Conservation (phyloP, 2,113 vertebrate species). For the Daubentonia madagascariensis region DNA sequence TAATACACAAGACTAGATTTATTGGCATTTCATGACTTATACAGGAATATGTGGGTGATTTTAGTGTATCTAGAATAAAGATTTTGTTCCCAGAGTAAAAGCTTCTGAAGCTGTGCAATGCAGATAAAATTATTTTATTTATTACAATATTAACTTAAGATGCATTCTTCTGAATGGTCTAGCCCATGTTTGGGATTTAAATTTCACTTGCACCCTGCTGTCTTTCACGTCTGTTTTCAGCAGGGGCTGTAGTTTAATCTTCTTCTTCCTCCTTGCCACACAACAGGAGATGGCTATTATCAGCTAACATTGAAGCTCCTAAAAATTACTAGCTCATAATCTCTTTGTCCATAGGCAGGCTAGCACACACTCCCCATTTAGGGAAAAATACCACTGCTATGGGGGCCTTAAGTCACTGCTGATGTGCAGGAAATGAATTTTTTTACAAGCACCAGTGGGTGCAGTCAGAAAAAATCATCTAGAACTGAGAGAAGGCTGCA, state of each 20-base stretch:
- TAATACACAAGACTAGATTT: neutral
- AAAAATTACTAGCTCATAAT: neutral
- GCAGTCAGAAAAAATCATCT: neutral
- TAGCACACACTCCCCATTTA: neutral
- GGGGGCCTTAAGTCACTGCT: neutral
- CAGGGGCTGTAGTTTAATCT: neutral
- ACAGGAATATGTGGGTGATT: neutral
- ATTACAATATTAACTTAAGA: neutral
- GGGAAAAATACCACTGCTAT: neutral
- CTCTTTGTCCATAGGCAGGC: neutral
- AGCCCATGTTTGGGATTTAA: neutral
- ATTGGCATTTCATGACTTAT: neutral
- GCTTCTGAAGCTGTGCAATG: neutral
- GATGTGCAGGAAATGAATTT: neutral
- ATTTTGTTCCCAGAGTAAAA: neutral
- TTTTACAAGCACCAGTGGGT: neutral
- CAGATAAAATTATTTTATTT: slow-evolving; percentile 40
- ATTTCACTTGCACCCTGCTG: neutral
- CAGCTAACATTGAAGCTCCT: neutral
- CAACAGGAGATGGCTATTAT: neutral
- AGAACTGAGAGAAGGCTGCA: neutral
- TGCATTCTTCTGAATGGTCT: slow-evolving; percentile 6
- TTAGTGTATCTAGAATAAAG: neutral
- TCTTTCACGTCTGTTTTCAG: neutral
- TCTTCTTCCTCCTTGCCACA: neutral